Conservation (phyloP, 2,888 invertebrate species). For the Glyphotaelius pellucidus region DNA sequence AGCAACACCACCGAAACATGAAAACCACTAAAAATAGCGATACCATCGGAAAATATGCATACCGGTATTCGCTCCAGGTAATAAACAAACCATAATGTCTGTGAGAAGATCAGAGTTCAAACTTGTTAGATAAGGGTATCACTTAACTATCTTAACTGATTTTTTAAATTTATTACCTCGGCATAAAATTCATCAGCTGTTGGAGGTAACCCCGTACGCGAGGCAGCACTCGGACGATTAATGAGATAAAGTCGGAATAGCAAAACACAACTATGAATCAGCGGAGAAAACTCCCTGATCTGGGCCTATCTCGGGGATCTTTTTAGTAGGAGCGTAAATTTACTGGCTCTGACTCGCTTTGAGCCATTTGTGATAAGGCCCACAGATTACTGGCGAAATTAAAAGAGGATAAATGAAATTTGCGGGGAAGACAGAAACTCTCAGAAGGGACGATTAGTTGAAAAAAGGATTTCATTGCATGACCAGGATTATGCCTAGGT, state of each 20-base stretch:
- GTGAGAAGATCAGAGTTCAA: conserved; percentile 2
- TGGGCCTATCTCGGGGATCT: background rate
- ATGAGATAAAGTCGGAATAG: conserved; percentile 22
- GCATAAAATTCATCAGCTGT: background rate
- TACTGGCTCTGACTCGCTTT: background rate
- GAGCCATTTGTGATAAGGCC: background rate
- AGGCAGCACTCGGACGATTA: background rate
- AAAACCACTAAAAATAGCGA: background rate
- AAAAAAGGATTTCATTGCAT: background rate
- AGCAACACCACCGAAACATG: background rate
- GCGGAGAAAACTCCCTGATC: background rate
- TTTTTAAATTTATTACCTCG: background rate
- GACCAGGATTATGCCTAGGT: too few species aligned
- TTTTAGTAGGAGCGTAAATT: background rate
- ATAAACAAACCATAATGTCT: background rate
- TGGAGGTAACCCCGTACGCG: background rate
- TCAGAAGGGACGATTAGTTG: background rate
- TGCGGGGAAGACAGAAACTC: background rate
- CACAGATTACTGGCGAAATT: background rate
- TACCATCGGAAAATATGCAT: background rate
- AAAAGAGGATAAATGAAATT: background rate
- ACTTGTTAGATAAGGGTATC: background rate
- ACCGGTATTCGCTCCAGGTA: background rate
- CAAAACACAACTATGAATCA: conserved; percentile 28
- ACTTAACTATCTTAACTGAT: conserved; percentile 19